Conservation (phyloP, 2,888 invertebrate genomes). For the Watsonalla binaria region DNA sequence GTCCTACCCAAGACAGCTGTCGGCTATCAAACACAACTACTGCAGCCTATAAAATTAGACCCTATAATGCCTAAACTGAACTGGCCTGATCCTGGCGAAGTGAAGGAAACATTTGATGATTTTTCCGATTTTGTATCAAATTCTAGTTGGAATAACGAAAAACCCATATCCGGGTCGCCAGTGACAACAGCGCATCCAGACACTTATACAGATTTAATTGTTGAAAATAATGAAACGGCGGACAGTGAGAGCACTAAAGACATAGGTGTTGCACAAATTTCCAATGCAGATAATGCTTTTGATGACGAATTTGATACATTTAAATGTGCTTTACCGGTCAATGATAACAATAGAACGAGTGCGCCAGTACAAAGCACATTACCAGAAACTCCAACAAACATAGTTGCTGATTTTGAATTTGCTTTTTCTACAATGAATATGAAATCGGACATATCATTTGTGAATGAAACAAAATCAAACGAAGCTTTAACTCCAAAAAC, state of each 20-base stretch:
- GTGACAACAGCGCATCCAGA: constrained; percentile 9
- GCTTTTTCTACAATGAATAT: constrained; percentile 30
- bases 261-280: constrained; percentile 7
- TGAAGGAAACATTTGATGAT: constrained; percentile 66
- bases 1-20: constrained; percentile 24
- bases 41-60: constrained; percentile 68
- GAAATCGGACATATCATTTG: constrained; percentile 48
- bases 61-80: constrained; percentile 64
- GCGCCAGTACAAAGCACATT: constrained; percentile 14
- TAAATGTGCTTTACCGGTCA: constrained; percentile 57
- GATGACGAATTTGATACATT: constrained; percentile 72
- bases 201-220: constrained; percentile 5
- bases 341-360: constrained; percentile 16
- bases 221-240: constrained; percentile 6
- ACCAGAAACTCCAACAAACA: constrained; percentile 17
- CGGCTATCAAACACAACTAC: constrained; percentile 48
- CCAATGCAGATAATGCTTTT: constrained; percentile 19
- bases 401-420: constrained; percentile 27
- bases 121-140: constrained; percentile 63
- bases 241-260: constrained; percentile 3
- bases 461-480: constrained; percentile 25
- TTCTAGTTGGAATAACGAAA: constrained; percentile 37
- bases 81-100: constrained; percentile 74
- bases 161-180: constrained; percentile 6
- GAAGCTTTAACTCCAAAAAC: constrained; percentile 30